Evolutionary conservation across 2,113 vertebrate genomes (phyloP), one percentile per base, ranked within the genome.

Genomic region (Onychostruthus taczanowskii): DNA sequence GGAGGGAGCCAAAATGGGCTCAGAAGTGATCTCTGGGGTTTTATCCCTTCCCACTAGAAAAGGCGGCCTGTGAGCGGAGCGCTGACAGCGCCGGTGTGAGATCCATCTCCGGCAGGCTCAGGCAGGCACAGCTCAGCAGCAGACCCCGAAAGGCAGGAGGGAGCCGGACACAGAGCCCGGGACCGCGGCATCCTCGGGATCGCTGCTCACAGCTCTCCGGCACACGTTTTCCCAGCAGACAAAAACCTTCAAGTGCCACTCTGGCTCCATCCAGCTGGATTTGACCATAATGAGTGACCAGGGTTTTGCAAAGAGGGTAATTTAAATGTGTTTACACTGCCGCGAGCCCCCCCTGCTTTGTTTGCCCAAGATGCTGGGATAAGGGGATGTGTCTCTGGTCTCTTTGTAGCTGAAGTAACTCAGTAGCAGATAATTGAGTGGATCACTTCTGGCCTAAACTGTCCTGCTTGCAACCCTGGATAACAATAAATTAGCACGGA

Each of bases 101-200:
- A 61, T 52, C 56, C 11, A 11, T 19, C 24, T 24, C n/a, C 10
- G n/a, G 58, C 17, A 1, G 30, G 6, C 53, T 2, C 9, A n/a
- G n/a, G 22, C 7, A 39, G 4, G 47, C 41, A 1, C 73, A 47
- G 4, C 52, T 31, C 16, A 6, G 9, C 80, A 59, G 84, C 24
- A 70, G 4, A 10, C 2, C 28, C 35, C 11, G 47, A 14, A 2
- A 4, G 4, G 39, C 39, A 41, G 69, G n/a, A n/a, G 4, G 46
- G 47, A 49, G 49, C 50, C 73, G 64, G 13, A 46, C 3, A 2
- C 2, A 10, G 3, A 7, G 30, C 3, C 46, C 61, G 31, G 70
- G 16, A 7, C 43, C 39, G 44, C 64, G 31, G 2, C 47, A 44
- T 7, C 62, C 9, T 0, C 52, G 22, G 0, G 2, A 11, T 37